Evolutionary conservation across 2,797 vertebrate species (phyloP), one percentile per base, ranked within the genome.

Genomic region (Enteromius argenteus): DNA sequence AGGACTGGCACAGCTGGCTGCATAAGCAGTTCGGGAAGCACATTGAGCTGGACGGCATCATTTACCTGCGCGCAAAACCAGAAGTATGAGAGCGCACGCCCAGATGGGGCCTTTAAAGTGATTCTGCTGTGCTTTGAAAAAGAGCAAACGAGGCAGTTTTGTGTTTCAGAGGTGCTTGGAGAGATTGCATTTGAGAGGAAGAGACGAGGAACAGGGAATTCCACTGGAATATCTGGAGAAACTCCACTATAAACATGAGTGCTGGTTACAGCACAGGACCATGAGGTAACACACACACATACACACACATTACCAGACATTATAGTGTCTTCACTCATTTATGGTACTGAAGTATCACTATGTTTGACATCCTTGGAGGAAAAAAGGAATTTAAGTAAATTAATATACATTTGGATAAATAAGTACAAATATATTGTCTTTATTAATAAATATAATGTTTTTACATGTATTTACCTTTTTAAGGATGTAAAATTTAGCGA

Each of bases 1-100:
- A 99, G 92, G 97, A 99, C 92, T 98, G 97, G 96, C 98, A 99
- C 15, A 90, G 96, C 81, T 99, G 97, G 94, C 91, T 96, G 66
- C 95, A 97, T 89, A 92, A 88, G 67, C 96, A 97, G 86, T 98
- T 97, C 86, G 96, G 96, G 53, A 94, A 94, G 19, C 93, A 95
- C 85, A 94, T 98, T 21, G 89, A 93, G 13, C 91, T 99, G 84
- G 96, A 99, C 56, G 98, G 96, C 53, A 98, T 99, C 87, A 95
- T 99, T 92, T 99, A 98, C 92, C 96, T 99, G 83, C 92, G 96
- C 92, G 97, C 97, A 14, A 88, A 93, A 82, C 97, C 98, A 0
- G 94, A 98, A 96, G 98, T 99, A 82, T 44, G 35, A 32, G 15
- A 30, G 15, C 2, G 3, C n/a, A 23, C 56, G 71, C 4, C 11